Percentiles rank a stretch among this genome's conserved stretches.
phyloP scores from a whole-genome alignment of 1,140 invertebrate species.

The Armadillidium nasatum region DNA sequence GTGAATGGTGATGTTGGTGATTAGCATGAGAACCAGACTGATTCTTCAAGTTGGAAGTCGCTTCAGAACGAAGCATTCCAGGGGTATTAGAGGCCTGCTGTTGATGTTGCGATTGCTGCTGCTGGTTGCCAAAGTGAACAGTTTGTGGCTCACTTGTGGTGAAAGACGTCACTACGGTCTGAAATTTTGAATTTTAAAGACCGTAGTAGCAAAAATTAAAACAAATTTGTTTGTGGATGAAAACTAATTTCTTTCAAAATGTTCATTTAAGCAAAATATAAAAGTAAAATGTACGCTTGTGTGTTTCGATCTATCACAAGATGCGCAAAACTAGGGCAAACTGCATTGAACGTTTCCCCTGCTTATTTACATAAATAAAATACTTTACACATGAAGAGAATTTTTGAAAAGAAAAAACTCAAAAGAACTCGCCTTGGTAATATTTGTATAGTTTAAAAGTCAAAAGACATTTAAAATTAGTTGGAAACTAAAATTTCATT shows the following conservation, averaged over 20 bases:
- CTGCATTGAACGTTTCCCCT: no score
- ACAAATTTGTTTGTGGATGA: neutral
- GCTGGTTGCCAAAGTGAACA: conserved; percentile 34
- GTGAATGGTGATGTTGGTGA: neutral
- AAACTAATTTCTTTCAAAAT: neutral
- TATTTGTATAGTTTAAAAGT: no score
- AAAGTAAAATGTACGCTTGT: neutral
- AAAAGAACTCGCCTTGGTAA: no score
- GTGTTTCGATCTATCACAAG: no score
- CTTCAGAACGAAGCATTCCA: conserved; percentile 39
- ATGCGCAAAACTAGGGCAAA: no score
- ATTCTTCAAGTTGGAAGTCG: conserved; percentile 38
- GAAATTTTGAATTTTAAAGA: neutral
- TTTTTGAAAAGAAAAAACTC: no score
- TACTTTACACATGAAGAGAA: no score
- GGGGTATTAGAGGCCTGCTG: conserved; percentile 19
- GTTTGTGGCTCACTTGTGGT: conserved; percentile 44
- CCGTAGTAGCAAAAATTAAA: neutral
- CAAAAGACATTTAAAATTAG: no score
- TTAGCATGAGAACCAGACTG: neutral
- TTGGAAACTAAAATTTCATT: no score
- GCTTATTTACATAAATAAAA: no score
- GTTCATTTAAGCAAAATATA: neutral
- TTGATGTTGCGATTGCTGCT: neutral
- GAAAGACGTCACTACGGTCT: conserved; percentile 42